Evolutionary conservation across 2,797 vertebrate species (phyloP).

Genomic region (Orientallactaga sibirica): DNA sequence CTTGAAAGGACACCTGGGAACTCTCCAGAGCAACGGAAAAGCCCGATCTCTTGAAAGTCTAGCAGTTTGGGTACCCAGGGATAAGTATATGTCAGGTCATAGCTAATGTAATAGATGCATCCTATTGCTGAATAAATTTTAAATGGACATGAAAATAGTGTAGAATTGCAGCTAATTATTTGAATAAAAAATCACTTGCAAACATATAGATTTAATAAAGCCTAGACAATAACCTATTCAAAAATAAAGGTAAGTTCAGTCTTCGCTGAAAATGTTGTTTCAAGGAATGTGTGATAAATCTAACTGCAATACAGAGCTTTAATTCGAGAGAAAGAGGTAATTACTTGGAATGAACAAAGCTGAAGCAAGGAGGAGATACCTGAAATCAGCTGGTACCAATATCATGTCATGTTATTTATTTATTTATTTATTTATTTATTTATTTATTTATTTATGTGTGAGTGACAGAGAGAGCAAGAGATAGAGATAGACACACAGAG

Average conservation of each 20-base stretch:
- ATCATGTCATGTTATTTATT: conserved; percentile 25
- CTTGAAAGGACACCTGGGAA: neutral
- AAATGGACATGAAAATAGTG: conserved; percentile 32
- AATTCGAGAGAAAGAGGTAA: conserved; percentile 75
- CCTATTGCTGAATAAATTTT: neutral
- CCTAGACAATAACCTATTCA: conserved; percentile 55
- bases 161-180: neutral
- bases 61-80: neutral
- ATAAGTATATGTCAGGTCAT: neutral
- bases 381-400: conserved; percentile 59
- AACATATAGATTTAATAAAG: conserved; percentile 42
- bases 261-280: conserved; percentile 67
- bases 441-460: neutral
- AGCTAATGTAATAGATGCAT: neutral
- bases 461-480: too few species aligned
- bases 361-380: neutral
- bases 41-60: neutral
- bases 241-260: conserved; percentile 65
- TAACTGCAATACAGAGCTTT: conserved; percentile 65
- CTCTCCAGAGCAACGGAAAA: neutral
- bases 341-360: conserved; percentile 62
- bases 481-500: too few species aligned
- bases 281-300: conserved; percentile 62
- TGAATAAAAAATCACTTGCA: neutral
- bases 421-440: neutral